These are phyloP conservation scores for Oostethus manadensis DNA, from an alignment of 2,113 vertebrate species.

Conservation along the genomic window DNA sequence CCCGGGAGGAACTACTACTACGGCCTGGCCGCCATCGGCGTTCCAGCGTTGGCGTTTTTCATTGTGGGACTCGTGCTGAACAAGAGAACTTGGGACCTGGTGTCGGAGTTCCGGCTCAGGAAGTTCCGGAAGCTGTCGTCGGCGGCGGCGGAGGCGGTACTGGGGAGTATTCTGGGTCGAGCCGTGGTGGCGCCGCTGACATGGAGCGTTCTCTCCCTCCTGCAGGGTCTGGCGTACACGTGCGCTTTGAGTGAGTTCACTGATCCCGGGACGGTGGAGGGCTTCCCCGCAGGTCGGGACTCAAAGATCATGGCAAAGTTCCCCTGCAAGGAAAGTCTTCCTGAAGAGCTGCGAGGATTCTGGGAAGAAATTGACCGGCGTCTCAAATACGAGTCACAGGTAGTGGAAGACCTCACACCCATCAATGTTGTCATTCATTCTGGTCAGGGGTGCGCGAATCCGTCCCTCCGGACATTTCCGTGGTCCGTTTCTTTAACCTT, in stretches of 20 bases:
- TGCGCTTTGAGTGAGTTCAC: constrained; percentile 88
- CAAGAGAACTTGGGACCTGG: constrained; percentile 85
- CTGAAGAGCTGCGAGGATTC: constrained; percentile 66
- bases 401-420: constrained; percentile 43
- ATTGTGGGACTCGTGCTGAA: constrained; percentile 83
- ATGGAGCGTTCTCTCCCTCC: constrained; percentile 85
- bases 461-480: too few species aligned
- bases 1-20: constrained; percentile 84
- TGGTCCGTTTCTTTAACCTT: too few species aligned
- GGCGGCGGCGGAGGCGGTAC: constrained; percentile 75
- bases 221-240: constrained; percentile 84
- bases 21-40: constrained; percentile 83
- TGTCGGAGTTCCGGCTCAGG: constrained; percentile 82
- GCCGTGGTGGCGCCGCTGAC: constrained; percentile 82
- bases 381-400: constrained; percentile 91
- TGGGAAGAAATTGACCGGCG: constrained; percentile 75
- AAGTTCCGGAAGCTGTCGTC: constrained; percentile 77
- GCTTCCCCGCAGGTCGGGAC: constrained; percentile 62
- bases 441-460: too few species aligned
- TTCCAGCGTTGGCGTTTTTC: constrained; percentile 81
- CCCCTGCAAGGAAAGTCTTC: constrained; percentile 73
- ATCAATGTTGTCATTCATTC: too few species aligned
- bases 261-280: constrained; percentile 68
- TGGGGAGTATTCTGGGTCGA: constrained; percentile 79
- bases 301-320: constrained; percentile 75